A percentile compares a stretch with the other conserved stretches of the same genome.
These are phyloP conservation scores for Mellivora capensis DNA, from an alignment of 2,113 vertebrate species.

Conservation along the genomic window DNA sequence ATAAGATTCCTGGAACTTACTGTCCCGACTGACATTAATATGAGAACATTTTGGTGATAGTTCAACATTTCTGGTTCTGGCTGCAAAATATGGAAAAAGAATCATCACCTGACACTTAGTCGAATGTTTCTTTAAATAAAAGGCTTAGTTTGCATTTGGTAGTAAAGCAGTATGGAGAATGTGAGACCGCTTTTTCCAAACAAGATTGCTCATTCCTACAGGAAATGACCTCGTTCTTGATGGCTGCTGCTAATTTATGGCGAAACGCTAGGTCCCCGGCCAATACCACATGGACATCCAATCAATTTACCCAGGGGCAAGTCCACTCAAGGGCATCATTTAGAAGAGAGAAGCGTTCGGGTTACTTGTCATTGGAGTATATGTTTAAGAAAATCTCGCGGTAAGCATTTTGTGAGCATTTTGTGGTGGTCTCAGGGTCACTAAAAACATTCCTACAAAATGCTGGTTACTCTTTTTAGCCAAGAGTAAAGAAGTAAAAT, in stretches of 20 bases:
- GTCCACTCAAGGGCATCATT: background rate
- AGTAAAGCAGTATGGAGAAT: constrained; percentile 23
- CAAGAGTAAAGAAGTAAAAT: constrained; percentile 23
- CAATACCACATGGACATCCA: constrained; percentile 27
- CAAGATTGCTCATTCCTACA: constrained; percentile 48
- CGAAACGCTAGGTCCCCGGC: constrained; percentile 15
- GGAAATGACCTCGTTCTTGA: constrained; percentile 63
- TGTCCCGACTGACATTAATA: constrained; percentile 43
- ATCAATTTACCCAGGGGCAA: constrained; percentile 35
- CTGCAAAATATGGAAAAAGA: constrained; percentile 61
- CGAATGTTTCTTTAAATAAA: constrained; percentile 66
- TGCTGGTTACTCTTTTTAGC: constrained; percentile 40
- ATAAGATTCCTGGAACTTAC: constrained; percentile 55
- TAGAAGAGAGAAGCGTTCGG: background rate
- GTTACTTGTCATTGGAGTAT: constrained; percentile 16
- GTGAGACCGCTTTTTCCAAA: constrained; percentile 45
- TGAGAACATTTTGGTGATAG: constrained; percentile 56
- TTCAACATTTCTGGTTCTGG: constrained; percentile 67
- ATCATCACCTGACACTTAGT: constrained; percentile 51
- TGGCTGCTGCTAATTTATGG: constrained; percentile 58
- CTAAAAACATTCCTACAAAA: constrained; percentile 38
- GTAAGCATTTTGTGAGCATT: constrained; percentile 56
- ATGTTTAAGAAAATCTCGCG: constrained; percentile 1
- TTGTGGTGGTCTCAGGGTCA: constrained; percentile 39
- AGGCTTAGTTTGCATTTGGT: constrained; percentile 52